Conservation (phyloP, 2,113 vertebrate species). For the Mesoclemmys tuberculata region DNA sequence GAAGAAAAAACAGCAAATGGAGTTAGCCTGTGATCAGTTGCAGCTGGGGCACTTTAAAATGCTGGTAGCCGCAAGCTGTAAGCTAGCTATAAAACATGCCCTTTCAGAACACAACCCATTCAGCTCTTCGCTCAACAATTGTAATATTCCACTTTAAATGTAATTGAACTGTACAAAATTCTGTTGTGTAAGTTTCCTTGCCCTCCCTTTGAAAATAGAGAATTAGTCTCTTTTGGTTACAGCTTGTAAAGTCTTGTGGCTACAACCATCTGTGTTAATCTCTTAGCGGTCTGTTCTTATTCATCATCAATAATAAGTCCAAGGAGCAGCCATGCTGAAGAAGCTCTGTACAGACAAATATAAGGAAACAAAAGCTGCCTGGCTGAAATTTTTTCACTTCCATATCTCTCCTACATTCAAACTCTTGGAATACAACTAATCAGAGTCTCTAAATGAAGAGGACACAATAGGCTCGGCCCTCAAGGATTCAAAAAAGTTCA, state of each 20-base stretch:
- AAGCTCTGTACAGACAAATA: background rate
- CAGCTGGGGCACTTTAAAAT: background rate
- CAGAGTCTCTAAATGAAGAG: background rate
- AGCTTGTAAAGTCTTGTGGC: conserved; percentile 56
- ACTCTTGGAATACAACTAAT: conserved; percentile 10
- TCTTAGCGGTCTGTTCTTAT: conserved; percentile 38
- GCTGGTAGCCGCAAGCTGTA: background rate
- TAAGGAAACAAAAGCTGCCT: conserved; percentile 36
- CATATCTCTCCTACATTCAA: conserved; percentile 24
- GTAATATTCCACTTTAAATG: conserved; percentile 43
- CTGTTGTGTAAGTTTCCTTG: conserved; percentile 37
- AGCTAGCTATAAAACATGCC: background rate
- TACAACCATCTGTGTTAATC: conserved; percentile 53
- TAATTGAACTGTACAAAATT: conserved; percentile 52
- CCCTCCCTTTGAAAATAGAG: conserved; percentile 28
- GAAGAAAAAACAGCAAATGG: background rate
- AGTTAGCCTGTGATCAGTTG: conserved; percentile 8
- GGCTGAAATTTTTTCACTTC: conserved; percentile 39
- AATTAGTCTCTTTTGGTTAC: conserved; percentile 61
- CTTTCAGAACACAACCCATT: conserved; percentile 26
- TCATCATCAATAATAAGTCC: conserved; percentile 51
- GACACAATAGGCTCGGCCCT: background rate
- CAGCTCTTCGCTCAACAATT: conserved; percentile 52
- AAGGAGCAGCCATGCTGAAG: conserved; percentile 46
- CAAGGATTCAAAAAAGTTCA: conserved; percentile 2